Conservation (phyloP, 2,113 vertebrate species). For the Macquaria australasica region DNA sequence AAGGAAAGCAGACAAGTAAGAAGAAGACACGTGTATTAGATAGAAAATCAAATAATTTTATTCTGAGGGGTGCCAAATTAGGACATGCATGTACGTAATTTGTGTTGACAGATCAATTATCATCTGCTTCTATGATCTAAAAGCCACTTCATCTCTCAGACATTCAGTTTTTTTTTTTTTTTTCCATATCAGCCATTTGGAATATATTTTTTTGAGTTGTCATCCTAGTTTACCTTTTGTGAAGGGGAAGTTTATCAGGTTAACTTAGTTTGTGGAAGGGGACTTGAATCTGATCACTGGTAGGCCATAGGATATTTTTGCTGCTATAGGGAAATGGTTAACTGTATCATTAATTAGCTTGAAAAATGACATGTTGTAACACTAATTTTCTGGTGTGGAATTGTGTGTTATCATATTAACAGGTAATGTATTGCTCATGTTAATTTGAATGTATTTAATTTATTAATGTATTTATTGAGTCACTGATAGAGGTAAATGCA, state of each 20-base stretch:
- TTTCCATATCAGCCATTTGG: constrained; percentile 24
- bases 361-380: constrained; percentile 49
- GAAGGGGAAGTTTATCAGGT: constrained; percentile 6
- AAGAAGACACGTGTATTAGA: neutral
- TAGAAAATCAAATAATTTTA: neutral
- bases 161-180: constrained; percentile 20
- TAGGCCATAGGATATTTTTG: constrained; percentile 43
- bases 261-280: neutral
- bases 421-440: constrained; percentile 44
- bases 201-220: constrained; percentile 45
- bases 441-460: constrained; percentile 77
- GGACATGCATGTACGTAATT: constrained; percentile 24
- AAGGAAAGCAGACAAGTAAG: constrained; percentile 19
- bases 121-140: neutral
- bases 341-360: constrained; percentile 45
- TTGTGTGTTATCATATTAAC: constrained; percentile 38
- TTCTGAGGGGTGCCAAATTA: constrained; percentile 32
- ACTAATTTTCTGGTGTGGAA: constrained; percentile 10
- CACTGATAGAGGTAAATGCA: constrained; percentile 24
- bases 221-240: constrained; percentile 24
- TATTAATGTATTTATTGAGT: constrained; percentile 43
- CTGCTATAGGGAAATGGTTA: constrained; percentile 62
- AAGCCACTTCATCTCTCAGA: neutral
- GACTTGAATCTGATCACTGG: constrained; percentile 30
- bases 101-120: constrained; percentile 17